phyloP scores from a whole-genome alignment of 2,888 invertebrate genomes.

The Mythimna lalbum region DNA sequence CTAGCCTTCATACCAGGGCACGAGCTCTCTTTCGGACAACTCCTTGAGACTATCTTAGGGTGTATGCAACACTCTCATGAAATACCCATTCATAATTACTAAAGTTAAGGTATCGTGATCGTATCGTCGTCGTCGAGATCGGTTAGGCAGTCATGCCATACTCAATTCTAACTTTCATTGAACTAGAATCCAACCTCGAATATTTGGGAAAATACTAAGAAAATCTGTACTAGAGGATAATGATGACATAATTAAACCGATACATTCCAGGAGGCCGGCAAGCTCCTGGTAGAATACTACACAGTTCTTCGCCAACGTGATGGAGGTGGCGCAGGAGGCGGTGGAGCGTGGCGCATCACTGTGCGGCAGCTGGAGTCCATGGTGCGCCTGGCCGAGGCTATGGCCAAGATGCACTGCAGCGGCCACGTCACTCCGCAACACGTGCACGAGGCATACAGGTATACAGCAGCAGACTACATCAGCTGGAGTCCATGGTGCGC shows the following conservation, averaged over 20 bases:
- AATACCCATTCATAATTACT: not conserved
- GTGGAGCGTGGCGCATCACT: conserved; percentile 97
- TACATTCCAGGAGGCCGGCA: conserved; percentile 92
- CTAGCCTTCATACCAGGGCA: too few species aligned
- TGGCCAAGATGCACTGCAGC: conserved; percentile 98
- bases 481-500: conserved; percentile 95
- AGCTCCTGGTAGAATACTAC: conserved; percentile 97
- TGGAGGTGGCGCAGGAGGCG: conserved; percentile 90
- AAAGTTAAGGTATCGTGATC: too few species aligned
- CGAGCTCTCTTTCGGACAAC: too few species aligned
- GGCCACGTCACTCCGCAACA: conserved; percentile 96
- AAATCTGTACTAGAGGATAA: not conserved
- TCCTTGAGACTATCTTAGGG: too few species aligned
- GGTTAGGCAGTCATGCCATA: too few species aligned
- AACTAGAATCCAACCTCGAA: not conserved
- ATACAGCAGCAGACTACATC: conserved; percentile 74
- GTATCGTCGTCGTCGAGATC: too few species aligned
- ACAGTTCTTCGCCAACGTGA: conserved; percentile 96
- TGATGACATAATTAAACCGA: not conserved
- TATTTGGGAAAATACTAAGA: not conserved
- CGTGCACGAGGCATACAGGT: conserved; percentile 93
- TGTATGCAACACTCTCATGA: not conserved
- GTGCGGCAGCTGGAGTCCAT: conserved; percentile 96
- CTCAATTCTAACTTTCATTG: too few species aligned
- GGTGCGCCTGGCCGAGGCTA: conserved; percentile 98